phyloP scores from a whole-genome alignment of 2,888 invertebrate genomes.

The Ptychoptera albimana region DNA sequence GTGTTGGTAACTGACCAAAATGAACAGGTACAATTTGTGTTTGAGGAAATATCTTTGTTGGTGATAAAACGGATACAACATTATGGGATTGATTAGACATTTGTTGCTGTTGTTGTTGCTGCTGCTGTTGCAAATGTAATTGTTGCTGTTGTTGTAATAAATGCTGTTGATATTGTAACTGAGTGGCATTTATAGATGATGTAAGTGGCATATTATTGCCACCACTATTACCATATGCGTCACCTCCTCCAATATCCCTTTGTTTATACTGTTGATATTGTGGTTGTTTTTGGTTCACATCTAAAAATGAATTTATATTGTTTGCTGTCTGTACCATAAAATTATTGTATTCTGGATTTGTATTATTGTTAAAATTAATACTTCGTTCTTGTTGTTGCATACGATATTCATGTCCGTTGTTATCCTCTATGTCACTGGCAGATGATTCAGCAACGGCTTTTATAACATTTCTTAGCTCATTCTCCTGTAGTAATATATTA shows the following conservation, averaged over 20 bases:
- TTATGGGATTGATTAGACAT: conserved; percentile 11
- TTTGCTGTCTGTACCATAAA: no score
- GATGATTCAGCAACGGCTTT: conserved; percentile 9
- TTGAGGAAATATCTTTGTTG: conserved; percentile 28
- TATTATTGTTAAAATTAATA: not conserved
- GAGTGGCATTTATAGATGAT: not conserved
- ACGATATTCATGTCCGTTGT: conserved; percentile 1
- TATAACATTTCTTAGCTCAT: conserved; percentile 26
- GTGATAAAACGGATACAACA: conserved; percentile 14
- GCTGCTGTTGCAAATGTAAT: not conserved
- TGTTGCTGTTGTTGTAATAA: conserved; percentile 8
- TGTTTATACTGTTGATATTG: conserved; percentile 14
- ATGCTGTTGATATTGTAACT: not conserved
- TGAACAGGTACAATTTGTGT: conserved; percentile 31
- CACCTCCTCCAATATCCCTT: not conserved
- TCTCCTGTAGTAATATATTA: conserved; percentile 25
- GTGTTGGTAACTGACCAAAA: conserved; percentile 27
- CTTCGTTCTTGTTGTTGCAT: not conserved
- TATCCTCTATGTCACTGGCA: conserved; percentile 4
- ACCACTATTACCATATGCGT: no score
- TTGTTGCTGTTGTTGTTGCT: conserved; percentile 12
- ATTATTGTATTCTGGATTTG: not conserved
- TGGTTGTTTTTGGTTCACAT: conserved; percentile 10
- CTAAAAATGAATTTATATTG: no score
- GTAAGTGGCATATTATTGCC: no score